Evolutionary conservation across 2,888 invertebrate species (phyloP).

Genomic region (Dryocosmus kuriphilus): DNA sequence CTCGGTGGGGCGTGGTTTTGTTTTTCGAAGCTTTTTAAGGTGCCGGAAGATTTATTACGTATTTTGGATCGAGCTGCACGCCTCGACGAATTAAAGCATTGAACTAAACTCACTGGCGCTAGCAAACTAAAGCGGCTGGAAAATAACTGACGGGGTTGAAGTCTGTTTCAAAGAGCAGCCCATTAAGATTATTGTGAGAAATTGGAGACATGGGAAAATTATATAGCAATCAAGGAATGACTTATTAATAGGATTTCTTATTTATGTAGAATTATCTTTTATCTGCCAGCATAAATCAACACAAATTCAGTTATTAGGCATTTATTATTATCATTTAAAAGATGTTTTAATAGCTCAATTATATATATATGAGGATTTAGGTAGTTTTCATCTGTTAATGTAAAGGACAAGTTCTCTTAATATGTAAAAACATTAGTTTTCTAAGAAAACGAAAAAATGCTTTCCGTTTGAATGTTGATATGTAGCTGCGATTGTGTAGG

Average conservation of each 20-base stretch:
- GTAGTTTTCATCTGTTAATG: not conserved
- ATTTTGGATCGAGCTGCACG: slow-evolving; percentile 48
- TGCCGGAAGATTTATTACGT: slow-evolving; percentile 55
- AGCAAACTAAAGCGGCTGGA: slow-evolving; percentile 49
- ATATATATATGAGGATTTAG: not conserved
- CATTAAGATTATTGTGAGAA: slow-evolving; percentile 34
- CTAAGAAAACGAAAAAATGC: not conserved
- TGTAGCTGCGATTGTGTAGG: not conserved
- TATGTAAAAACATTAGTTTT: not conserved
- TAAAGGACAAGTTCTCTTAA: too few species aligned
- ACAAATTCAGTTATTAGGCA: slow-evolving; percentile 2
- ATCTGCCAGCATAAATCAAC: slow-evolving; percentile 1
- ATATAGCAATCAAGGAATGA: slow-evolving; percentile 19
- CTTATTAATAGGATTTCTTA: slow-evolving; percentile 16
- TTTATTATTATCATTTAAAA: slow-evolving; percentile 8
- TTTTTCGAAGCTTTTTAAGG: slow-evolving; percentile 68
- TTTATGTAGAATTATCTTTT: not conserved
- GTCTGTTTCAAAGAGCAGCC: slow-evolving; percentile 22
- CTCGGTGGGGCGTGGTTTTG: slow-evolving; percentile 61
- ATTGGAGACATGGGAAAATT: slow-evolving; percentile 5
- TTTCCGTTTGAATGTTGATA: not conserved
- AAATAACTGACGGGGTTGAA: slow-evolving; percentile 43
- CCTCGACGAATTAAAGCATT: slow-evolving; percentile 43
- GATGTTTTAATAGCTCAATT: not conserved
- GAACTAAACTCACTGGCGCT: slow-evolving; percentile 43